Evolutionary conservation across 2,113 vertebrate species (phyloP).

Genomic region (Mohoua ochrocephala): DNA sequence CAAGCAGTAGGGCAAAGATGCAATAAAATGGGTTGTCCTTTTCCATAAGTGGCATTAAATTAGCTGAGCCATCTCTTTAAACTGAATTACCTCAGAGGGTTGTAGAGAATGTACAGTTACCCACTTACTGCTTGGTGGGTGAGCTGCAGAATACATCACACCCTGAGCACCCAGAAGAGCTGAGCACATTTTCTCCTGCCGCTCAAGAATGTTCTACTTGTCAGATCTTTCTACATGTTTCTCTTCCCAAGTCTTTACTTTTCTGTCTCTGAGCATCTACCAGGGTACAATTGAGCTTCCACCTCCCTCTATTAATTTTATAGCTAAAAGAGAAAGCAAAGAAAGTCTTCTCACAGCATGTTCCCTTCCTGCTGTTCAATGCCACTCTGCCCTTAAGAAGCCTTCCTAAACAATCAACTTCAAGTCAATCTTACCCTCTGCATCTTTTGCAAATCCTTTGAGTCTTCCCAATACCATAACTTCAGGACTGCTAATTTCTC

Average conservation of each 20-base stretch:
- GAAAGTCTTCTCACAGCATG: background rate
- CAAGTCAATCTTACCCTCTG: background rate
- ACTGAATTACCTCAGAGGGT: background rate
- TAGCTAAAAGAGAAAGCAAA: background rate
- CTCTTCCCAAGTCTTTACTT: background rate
- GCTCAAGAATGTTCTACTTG: background rate
- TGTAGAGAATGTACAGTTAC: background rate
- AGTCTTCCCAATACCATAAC: background rate
- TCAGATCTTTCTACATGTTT: background rate
- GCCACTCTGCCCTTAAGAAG: background rate
- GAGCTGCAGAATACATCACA: background rate
- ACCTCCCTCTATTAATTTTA: background rate
- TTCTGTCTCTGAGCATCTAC: background rate
- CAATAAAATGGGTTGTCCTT: background rate
- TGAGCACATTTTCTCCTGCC: background rate
- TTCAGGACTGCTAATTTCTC: background rate
- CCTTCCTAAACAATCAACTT: background rate
- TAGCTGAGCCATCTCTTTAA: background rate
- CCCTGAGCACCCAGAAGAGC: background rate
- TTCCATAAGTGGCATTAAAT: background rate
- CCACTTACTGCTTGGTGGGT: background rate
- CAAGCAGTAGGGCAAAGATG: background rate
- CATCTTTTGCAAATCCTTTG: background rate
- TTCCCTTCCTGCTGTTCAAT: background rate
- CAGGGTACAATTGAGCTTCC: background rate